These are phyloP conservation scores for Agriotes lineatus DNA, from an alignment of 2,888 invertebrate genomes.

Conservation along the genomic window DNA sequence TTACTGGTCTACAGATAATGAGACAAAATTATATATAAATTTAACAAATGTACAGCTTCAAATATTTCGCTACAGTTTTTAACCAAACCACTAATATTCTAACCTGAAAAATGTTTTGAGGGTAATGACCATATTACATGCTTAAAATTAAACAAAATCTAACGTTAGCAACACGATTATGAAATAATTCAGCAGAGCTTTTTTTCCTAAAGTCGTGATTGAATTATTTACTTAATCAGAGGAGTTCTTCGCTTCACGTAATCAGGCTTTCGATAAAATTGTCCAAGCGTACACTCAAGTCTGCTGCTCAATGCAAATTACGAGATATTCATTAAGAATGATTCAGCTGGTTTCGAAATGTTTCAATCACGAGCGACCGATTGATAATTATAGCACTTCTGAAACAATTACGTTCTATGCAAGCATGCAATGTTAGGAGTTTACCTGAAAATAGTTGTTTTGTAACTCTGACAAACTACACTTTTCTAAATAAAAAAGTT, in stretches of 20 bases:
- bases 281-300: constrained; percentile 8
- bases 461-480: too few species aligned
- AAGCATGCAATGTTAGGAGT: not conserved
- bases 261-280: constrained; percentile 1
- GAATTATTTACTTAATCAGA: not conserved
- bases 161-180: not conserved
- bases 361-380: constrained; percentile 14
- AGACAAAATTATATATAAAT: too few species aligned
- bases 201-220: constrained; percentile 7
- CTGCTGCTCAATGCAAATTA: constrained; percentile 15
- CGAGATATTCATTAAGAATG: constrained; percentile 18
- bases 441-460: too few species aligned
- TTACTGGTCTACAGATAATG: too few species aligned
- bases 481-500: too few species aligned
- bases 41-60: too few species aligned
- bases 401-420: not conserved
- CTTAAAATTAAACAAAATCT: not conserved
- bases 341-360: constrained; percentile 11
- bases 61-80: too few species aligned
- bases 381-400: constrained; percentile 17
- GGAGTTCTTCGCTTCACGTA: constrained; percentile 12
- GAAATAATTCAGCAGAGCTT: constrained; percentile 2
- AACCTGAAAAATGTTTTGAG: not conserved
- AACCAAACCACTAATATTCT: too few species aligned
- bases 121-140: constrained; percentile 5